phyloP scores from a whole-genome alignment of 1,140 invertebrate species.

The Zaprionus tsacasi region DNA sequence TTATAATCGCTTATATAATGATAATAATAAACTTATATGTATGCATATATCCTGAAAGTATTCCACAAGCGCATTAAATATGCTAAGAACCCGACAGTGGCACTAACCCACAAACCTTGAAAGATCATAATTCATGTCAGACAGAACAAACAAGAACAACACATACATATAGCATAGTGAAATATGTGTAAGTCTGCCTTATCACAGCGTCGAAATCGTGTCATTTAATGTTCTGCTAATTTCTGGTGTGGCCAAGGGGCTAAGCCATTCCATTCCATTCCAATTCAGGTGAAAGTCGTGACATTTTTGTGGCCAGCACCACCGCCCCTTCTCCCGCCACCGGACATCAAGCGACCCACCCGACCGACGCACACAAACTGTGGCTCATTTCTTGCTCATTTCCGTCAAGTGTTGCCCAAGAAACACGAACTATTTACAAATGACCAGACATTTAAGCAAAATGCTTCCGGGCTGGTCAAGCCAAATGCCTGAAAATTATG shows the following conservation, averaged over 20 bases:
- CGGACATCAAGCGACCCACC: neutral
- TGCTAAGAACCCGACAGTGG: constrained; percentile 42
- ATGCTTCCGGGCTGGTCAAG: constrained; percentile 72
- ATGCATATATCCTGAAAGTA: constrained; percentile 14
- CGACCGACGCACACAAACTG: constrained; percentile 20
- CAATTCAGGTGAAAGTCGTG: constrained; percentile 69
- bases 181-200: constrained; percentile 35
- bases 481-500: constrained; percentile 78
- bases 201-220: constrained; percentile 74
- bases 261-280: constrained; percentile 9
- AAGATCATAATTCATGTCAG: constrained; percentile 77
- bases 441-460: constrained; percentile 82
- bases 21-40: constrained; percentile 42
- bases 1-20: too few species aligned
- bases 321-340: neutral
- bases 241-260: constrained; percentile 50
- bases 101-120: constrained; percentile 39
- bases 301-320: constrained; percentile 62
- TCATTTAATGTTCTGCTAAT: constrained; percentile 84
- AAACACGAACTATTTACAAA: constrained; percentile 81
- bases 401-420: constrained; percentile 74
- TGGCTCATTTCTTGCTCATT: constrained; percentile 77
- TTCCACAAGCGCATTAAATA: constrained; percentile 56
- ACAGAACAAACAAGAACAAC: constrained; percentile 47
- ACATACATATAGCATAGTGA: constrained; percentile 3